Base-by-base conservation (phyloP, 1,140 invertebrate species). In the Magallana angulata region DNA sequence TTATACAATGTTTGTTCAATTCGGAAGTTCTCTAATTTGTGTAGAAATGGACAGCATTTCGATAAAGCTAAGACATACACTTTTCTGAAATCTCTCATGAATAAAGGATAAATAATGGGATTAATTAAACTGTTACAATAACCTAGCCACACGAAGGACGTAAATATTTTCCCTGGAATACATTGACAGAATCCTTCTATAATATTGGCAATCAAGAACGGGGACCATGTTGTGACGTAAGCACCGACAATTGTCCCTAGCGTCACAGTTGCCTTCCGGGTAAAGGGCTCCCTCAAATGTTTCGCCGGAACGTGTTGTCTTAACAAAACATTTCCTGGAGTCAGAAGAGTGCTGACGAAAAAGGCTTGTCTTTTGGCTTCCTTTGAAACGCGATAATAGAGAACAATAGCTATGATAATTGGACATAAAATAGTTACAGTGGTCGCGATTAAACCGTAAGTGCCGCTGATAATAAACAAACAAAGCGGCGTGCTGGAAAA, bases 161-260 rank as follows among this genome's bases (percentile, higher is more conserved):
- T 89, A 80, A 93, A 92, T 0, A 93, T 14, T 62, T 92, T 91
- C 9, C 82, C 57, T 0, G 93, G 93, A 80, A 93, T 88, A 82
- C 92, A 93, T 18, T 87, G 98, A 95, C 98, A 99, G 93, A 98
- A 98, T 1, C 98, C 98, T 57, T 97, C 97, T 9, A 98, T 97
- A 71, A 99, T 98, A 94, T 99, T 99, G 71, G 99, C 97, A 94
- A 98, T 98, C 95, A 99, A 99, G 95, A 99, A 99, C 3, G 99
- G 99, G 76, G 99, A 97, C 98, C 98, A 99, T 93, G 98, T 99
- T 48, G 98, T 96, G 60, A 99, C 98, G 94, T 99, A 99, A 0
- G 98, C 99, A 24, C 94, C 95, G 0, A 95, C 93, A 82, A 95
- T 94, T 59, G 94, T 92, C 8, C 93, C 93, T 14, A 94, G 82